A percentile compares a stretch with the other conserved stretches of the same genome.
phyloP scores from a whole-genome alignment of 2,113 vertebrate genomes.

The Coreoperca whiteheadi region DNA sequence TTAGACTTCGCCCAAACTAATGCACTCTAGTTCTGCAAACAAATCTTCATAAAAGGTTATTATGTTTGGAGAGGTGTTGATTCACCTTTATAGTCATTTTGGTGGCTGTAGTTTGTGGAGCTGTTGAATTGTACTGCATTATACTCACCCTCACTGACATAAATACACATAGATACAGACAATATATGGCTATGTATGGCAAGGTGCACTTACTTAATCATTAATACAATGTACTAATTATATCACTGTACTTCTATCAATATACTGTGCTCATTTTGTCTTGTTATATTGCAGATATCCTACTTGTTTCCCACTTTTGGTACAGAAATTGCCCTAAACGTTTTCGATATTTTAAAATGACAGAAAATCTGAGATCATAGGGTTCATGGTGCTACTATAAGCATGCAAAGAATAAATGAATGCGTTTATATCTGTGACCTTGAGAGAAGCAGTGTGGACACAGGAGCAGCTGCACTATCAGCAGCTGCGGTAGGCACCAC shows the following conservation, averaged over 20 bases:
- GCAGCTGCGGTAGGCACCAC: constrained; percentile 55
- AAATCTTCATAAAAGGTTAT: not conserved
- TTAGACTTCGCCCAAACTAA: too few relatives aligned
- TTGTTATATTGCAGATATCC: not conserved
- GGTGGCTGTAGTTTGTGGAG: not conserved
- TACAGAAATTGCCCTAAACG: not conserved
- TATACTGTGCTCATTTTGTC: not conserved
- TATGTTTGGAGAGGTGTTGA: not conserved
- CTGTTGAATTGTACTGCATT: not conserved
- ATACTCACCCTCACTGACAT: not conserved
- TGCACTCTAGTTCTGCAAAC: not conserved
- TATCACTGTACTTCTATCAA: not conserved
- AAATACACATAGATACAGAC: not conserved
- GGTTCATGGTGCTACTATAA: not conserved
- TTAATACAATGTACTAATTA: not conserved
- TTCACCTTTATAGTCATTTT: not conserved
- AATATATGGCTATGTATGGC: not conserved
- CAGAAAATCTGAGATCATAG: not conserved
- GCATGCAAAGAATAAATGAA: constrained; percentile 12
- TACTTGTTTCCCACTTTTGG: not conserved
- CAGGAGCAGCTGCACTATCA: constrained; percentile 66
- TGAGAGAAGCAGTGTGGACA: constrained; percentile 49
- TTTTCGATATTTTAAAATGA: constrained; percentile 1
- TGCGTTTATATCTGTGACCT: constrained; percentile 47
- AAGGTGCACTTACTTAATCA: not conserved